phyloP scores from a whole-genome alignment of 1,140 invertebrate genomes.

The Caenorhabditis brenneri region DNA sequence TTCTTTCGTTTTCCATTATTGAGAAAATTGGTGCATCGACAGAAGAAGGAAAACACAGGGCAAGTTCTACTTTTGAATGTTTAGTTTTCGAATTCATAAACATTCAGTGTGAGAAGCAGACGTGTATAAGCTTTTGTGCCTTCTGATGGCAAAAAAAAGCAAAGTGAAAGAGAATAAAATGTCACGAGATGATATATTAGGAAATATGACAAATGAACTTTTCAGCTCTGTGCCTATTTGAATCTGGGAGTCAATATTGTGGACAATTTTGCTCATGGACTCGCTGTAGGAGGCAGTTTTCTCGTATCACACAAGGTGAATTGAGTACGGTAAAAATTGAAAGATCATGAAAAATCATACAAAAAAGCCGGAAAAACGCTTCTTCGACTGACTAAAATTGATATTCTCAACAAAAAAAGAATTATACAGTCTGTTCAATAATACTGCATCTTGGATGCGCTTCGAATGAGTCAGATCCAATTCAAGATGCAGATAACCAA shows the following conservation, averaged over 20 bases:
- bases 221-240: constrained; percentile 52
- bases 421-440: no score
- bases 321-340: not conserved
- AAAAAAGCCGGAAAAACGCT: not conserved
- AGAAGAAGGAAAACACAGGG: constrained; percentile 50
- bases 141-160: no score
- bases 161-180: no score
- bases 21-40: constrained; percentile 50
- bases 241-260: constrained; percentile 45
- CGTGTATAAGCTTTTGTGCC: not conserved
- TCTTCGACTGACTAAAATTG: not conserved
- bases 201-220: not conserved
- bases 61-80: not conserved
- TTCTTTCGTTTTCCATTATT: constrained; percentile 40
- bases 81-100: not conserved
- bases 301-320: constrained; percentile 37
- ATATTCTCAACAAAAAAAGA: no score
- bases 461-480: no score
- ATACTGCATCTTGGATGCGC: no score
- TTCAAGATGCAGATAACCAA: no score
- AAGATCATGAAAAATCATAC: not conserved
- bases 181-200: no score
- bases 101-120: not conserved
- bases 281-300: constrained; percentile 50
- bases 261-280: constrained; percentile 54